These are phyloP conservation scores for Bovichtus diacanthus DNA, from an alignment of 2,797 vertebrate species.

Conservation along the genomic window DNA sequence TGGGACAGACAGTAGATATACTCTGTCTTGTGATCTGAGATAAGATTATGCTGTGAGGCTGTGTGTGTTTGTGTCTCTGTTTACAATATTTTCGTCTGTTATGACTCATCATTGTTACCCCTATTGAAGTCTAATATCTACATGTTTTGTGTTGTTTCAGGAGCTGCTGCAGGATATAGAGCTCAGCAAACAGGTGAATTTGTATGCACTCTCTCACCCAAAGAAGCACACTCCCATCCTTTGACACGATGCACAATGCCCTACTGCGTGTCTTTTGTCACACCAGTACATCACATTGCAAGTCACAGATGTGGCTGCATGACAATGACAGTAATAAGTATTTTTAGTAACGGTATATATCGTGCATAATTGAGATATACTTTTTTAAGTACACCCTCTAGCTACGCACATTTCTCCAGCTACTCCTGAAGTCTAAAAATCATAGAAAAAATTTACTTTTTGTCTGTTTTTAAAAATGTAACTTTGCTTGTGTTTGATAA, in stretches of 20 bases:
- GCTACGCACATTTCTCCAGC: not conserved
- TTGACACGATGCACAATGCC: not conserved
- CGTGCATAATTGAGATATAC: not conserved
- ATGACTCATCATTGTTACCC: not conserved
- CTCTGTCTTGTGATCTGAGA: not conserved
- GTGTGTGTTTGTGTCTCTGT: not conserved
- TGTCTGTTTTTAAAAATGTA: not conserved
- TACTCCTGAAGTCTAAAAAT: not conserved
- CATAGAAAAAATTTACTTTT: not conserved
- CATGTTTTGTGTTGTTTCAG: slow-evolving; percentile 51
- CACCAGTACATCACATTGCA: not conserved
- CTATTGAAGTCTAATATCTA: not conserved
- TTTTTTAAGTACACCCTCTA: not conserved
- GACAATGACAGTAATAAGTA: not conserved
- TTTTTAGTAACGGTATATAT: not conserved
- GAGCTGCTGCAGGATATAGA: slow-evolving; percentile 54
- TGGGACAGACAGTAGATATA: not conserved
- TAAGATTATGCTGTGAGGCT: not conserved
- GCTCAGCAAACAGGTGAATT: slow-evolving; percentile 65
- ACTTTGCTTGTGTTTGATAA: slow-evolving; percentile 55
- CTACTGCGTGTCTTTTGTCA: not conserved
- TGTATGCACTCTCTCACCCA: not conserved
- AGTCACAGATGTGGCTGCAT: not conserved
- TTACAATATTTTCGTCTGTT: not conserved
- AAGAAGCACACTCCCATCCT: not conserved